Conservation (phyloP, 2,888 invertebrate genomes). For the Patella ulyssiponensis region DNA sequence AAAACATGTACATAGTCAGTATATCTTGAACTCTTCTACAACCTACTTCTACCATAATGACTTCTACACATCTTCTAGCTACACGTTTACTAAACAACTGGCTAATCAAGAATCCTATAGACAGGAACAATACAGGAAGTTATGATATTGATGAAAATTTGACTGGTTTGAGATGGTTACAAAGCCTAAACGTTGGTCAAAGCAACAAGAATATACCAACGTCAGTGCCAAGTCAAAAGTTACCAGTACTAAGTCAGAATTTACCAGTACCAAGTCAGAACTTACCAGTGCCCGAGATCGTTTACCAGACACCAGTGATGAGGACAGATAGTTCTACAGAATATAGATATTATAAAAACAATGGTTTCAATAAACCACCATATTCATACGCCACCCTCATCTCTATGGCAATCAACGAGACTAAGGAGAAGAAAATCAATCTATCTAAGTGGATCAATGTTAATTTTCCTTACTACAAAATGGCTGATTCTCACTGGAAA, state of each 20-base stretch:
- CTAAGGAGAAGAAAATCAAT: background rate
- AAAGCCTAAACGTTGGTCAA: background rate
- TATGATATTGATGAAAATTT: constrained; percentile 4
- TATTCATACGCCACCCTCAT: background rate
- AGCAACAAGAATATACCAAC: too few relatives aligned
- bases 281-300: too few relatives aligned
- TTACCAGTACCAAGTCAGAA: too few relatives aligned
- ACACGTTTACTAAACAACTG: background rate
- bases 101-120: background rate
- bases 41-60: background rate
- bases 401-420: constrained; percentile 1
- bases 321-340: too few relatives aligned
- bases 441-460: background rate
- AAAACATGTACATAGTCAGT: too few relatives aligned
- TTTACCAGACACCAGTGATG: too few relatives aligned
- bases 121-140: background rate
- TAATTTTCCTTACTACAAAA: constrained; percentile 1
- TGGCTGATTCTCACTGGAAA: constrained; percentile 47
- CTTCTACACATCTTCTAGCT: background rate
- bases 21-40: too few relatives aligned
- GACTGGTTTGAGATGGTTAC: background rate
- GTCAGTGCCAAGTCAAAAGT: too few relatives aligned
- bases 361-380: background rate
- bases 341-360: background rate
- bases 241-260: too few relatives aligned